Base-by-base conservation (phyloP, 2,797 vertebrate genomes). In the Microcaecilia unicolor region DNA sequence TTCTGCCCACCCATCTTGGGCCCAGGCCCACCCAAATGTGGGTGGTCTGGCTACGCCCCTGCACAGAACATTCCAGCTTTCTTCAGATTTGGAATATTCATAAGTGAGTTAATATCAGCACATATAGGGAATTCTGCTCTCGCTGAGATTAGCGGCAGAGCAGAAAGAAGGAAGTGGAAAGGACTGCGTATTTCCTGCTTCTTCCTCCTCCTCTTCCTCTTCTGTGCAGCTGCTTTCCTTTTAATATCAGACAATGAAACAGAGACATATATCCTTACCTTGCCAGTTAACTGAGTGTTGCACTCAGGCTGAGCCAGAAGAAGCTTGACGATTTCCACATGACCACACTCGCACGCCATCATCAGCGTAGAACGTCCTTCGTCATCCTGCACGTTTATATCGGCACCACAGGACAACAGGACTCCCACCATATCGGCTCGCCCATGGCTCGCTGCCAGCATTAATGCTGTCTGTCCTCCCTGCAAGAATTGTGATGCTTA, bases 381-480 rank as follows among this genome's bases (percentile, higher is more conserved):
- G 1, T 81, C 73, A 40, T 97, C 94, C 70, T 92, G 90, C 38
- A 85, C 72, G 66, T 98, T 94, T 43, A 92, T 70, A 5, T 93
- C 83, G 0, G 91, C 86, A 7, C 64, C 76, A 50, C 86, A 90
- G 33, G 76, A 66, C 53, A 98, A 78, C 31, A 98, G 83, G 8
- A 93, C 83, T 29, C 76, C 84, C 43, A 94, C 93, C 94, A 96
- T 97, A 72, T 92, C 87, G 4, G 82, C 77, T 19, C 92, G 74
- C 10, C 92, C 92, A 2, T 98, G 93, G 71, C 87, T 90, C 21
- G 94, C 88, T 3, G 89, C 93, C 15, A 98, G 80, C 89, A 98
- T 96, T 61, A 98, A 79, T 0, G 93, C 93, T 0, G 95, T 98
- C 81, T 92, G 94, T 19, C 92, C 91, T 4, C 77, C 78, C 81